These are phyloP conservation scores for Drosophila anomalata DNA, from an alignment of 2,888 invertebrate genomes.

Conservation along the genomic window DNA sequence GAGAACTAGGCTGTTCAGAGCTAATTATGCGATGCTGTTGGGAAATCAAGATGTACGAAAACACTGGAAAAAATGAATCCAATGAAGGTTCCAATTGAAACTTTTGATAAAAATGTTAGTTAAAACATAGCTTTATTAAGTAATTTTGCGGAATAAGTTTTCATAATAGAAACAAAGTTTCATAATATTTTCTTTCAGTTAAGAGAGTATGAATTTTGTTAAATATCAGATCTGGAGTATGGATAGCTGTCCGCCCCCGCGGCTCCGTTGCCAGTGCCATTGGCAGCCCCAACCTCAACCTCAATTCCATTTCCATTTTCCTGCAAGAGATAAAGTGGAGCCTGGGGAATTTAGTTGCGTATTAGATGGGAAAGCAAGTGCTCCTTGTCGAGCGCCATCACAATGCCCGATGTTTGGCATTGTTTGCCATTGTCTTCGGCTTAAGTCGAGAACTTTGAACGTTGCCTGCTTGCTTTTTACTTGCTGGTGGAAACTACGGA, in stretches of 20 bases:
- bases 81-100: background rate
- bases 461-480: background rate
- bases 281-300: constrained; percentile 8
- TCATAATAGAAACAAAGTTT: background rate
- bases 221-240: constrained; percentile 46
- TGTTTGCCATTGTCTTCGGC: constrained; percentile 27
- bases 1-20: constrained; percentile 38
- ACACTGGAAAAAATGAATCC: background rate
- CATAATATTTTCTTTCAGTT: background rate
- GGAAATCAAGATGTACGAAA: constrained; percentile 2
- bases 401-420: constrained; percentile 19
- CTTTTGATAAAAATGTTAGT: too few relatives aligned
- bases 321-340: constrained; percentile 46
- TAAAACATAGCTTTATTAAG: too few relatives aligned
- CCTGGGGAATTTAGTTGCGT: constrained; percentile 52
- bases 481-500: background rate
- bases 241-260: constrained; percentile 42
- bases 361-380: constrained; percentile 42
- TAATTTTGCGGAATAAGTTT: too few relatives aligned
- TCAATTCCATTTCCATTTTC: constrained; percentile 17
- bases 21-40: constrained; percentile 53
- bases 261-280: constrained; percentile 9
- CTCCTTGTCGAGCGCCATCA: constrained; percentile 24
- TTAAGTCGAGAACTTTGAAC: constrained; percentile 13
- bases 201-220: background rate